Evolutionary conservation across 2,797 vertebrate genomes (phyloP).

Genomic region (Tachyglossus aculeatus): DNA sequence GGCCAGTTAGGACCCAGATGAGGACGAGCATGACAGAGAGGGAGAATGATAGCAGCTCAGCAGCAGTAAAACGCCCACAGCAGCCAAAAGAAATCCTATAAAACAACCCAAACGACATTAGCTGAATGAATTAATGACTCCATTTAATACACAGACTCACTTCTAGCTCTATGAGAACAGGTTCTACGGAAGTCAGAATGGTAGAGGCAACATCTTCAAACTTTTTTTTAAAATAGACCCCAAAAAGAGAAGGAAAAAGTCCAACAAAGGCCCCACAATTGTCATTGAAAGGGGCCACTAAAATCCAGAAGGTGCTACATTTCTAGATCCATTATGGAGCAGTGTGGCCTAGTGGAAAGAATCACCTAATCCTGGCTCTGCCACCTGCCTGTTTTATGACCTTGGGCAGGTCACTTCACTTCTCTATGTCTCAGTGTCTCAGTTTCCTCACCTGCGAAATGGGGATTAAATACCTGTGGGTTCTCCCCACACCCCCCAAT

Average conservation of each 20-base stretch:
- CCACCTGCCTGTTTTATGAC: too few relatives aligned
- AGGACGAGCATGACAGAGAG: slow-evolving; percentile 96
- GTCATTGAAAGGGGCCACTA: not conserved
- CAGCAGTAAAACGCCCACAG: slow-evolving; percentile 97
- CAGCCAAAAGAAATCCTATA: slow-evolving; percentile 97
- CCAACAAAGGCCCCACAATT: not conserved
- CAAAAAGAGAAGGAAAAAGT: too few relatives aligned
- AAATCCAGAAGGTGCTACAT: not conserved
- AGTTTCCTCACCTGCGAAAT: too few relatives aligned
- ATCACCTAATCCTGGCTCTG: too few relatives aligned
- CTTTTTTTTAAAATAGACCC: too few relatives aligned
- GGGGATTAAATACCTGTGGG: too few relatives aligned
- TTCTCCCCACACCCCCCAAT: too few relatives aligned
- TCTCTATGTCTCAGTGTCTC: too few relatives aligned
- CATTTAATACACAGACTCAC: slow-evolving; percentile 34
- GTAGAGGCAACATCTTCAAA: not conserved
- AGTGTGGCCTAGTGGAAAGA: too few relatives aligned
- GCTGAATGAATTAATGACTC: not conserved
- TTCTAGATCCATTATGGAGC: not conserved
- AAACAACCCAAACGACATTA: slow-evolving; percentile 42
- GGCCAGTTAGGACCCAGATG: slow-evolving; percentile 98
- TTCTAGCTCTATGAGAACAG: not conserved
- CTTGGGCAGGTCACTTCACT: too few relatives aligned
- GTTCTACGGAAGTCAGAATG: not conserved
- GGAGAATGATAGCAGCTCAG: slow-evolving; percentile 95